Base-by-base conservation (phyloP, 2,888 invertebrate species). In the Sminthurides aquaticus region DNA sequence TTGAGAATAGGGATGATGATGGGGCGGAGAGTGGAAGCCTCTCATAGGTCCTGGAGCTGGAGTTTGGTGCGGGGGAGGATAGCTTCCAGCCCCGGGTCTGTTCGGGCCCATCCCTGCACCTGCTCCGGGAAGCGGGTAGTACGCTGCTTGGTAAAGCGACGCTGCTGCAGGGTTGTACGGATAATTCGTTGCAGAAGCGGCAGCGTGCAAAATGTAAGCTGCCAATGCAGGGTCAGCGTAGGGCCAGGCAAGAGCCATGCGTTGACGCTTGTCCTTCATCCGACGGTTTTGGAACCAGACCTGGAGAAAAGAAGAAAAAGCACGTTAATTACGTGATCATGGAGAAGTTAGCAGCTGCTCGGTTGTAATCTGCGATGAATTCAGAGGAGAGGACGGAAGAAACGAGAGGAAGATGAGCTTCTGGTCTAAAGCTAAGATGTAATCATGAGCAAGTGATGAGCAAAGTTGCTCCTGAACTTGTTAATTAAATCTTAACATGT, bases 261-360 rank as follows among this genome's bases (percentile, higher is more conserved):
- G 84, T 77, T 98, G 97, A 0, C 98, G 85, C 76, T 99, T 98
- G 81, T 98, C 97, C 78, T 98, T 95, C 94, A 95, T 95, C 61
- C 95, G 83, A 43, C 95, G 84, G 79, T 95, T 95, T 84, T 95
- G 95, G 79, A 99, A 99, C 98, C 98, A 98, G 24, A 94, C 92
- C 91, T 92, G 83, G 2, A 79, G 68, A 34, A 62, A 29, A n/a
- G n/a, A n/a, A n/a, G n/a, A n/a, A n/a, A n/a, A n/a, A n/a, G n/a
- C n/a, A n/a, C n/a, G n/a, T n/a, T n/a, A n/a, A n/a, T n/a, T n/a
- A n/a, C n/a, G n/a, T n/a, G n/a, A n/a, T n/a, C n/a, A n/a, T n/a
- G n/a, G n/a, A n/a, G n/a, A n/a, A n/a, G n/a, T n/a, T n/a, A n/a
- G n/a, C n/a, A n/a, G n/a, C n/a, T n/a, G n/a, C n/a, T n/a, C n/a